Evolutionary conservation across 2,888 invertebrate genomes (phyloP), one percentile per base, ranked within the genome.

Genomic region (Rhagophthalmus giganteus): DNA sequence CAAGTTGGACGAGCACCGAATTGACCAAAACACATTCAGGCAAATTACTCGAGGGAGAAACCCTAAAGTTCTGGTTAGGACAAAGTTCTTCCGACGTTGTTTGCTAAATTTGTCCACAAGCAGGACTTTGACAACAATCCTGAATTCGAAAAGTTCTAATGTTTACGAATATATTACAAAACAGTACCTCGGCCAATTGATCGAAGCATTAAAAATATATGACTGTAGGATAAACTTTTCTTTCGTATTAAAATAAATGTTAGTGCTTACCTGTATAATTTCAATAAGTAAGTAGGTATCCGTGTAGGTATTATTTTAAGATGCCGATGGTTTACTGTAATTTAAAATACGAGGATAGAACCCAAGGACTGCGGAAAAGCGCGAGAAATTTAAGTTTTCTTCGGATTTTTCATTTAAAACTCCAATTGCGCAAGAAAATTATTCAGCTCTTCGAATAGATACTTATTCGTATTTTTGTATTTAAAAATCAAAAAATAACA

Each of bases 241-340:
- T 30, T 30, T 11, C 13, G 30, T 30, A 30, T 12, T 9, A 12
- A 30, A 12, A 11, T 4, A 30, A 30, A 30, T 30, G 30, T 9
- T 30, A 11, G 10, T 9, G 8, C 30, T 30, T 30, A 30, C 30
- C 13, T 30, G 30, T 10, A 30, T 30, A 30, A 30, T 30, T 30
- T 11, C 11, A 7, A 30, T 11, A 30, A 30, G n/a, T n/a, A n/a
- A n/a, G n/a, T n/a, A n/a, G n/a, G n/a, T n/a, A n/a, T n/a, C n/a
- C n/a, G n/a, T n/a, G n/a, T n/a, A n/a, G n/a, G n/a, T n/a, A n/a
- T n/a, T n/a, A n/a, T n/a, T n/a, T n/a, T n/a, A n/a, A n/a, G n/a
- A n/a, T n/a, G n/a, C n/a, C n/a, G n/a, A n/a, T n/a, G n/a, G n/a
- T n/a, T n/a, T n/a, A n/a, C n/a, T n/a, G n/a, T n/a, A n/a, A n/a